Percentiles rank a stretch among this genome's conserved stretches.
phyloP scores from a whole-genome alignment of 2,113 vertebrate species.

The Eclectus roratus region DNA sequence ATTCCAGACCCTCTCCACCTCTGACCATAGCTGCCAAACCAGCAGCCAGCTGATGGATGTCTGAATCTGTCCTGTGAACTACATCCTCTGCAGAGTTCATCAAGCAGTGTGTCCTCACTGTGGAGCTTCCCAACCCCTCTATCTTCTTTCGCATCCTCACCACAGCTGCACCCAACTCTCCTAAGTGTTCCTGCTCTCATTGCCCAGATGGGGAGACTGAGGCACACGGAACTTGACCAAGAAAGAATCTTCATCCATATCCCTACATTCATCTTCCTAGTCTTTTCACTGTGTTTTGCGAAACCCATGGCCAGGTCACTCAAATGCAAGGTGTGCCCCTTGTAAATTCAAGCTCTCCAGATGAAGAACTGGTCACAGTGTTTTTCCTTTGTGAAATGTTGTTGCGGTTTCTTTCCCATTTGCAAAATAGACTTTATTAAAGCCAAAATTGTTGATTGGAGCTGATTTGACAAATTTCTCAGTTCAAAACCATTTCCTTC shows the following conservation, averaged over 20 bases:
- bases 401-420: neutral
- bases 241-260: neutral
- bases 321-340: neutral
- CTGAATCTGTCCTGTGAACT: neutral
- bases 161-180: neutral
- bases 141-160: neutral
- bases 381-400: neutral
- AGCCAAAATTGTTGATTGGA: neutral
- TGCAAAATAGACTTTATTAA: neutral
- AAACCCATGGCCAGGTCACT: neutral
- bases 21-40: neutral
- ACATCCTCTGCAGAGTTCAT: neutral
- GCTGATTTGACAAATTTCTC: neutral
- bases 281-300: neutral
- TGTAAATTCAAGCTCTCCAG: neutral
- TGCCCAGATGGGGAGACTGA: neutral
- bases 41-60: neutral
- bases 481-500: neutral
- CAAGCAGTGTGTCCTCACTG: neutral
- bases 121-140: neutral
- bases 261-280: neutral
- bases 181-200: neutral
- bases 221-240: neutral
- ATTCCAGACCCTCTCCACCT: neutral
- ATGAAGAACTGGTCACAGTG: neutral